Conservation (phyloP, 2,888 invertebrate genomes). For the Sthenelais limicola region DNA sequence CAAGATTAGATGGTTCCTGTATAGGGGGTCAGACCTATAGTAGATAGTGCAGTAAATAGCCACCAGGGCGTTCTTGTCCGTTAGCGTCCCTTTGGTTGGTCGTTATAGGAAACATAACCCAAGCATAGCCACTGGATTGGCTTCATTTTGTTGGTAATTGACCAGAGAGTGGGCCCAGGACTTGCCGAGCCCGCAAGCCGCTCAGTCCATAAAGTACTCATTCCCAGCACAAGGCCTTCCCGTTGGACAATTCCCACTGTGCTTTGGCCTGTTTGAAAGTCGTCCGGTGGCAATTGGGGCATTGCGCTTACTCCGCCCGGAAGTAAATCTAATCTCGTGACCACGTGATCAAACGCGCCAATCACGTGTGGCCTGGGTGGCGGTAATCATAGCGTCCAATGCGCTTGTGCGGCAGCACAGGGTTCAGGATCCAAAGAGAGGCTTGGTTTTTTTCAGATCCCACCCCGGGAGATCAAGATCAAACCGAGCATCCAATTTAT, state of each 20-base stretch:
- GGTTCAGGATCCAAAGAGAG: too few species aligned
- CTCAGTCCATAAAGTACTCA: slow-evolving; percentile 10
- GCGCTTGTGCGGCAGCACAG: too few species aligned
- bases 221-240: neutral
- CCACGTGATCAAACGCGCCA: slow-evolving; percentile 36
- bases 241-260: slow-evolving; percentile 6
- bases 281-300: slow-evolving; percentile 13
- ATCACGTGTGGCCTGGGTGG: slow-evolving; percentile 5
- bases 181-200: slow-evolving; percentile 5
- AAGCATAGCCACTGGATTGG: slow-evolving; percentile 21
- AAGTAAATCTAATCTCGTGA: slow-evolving; percentile 35
- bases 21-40: neutral
- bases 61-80: too few species aligned
- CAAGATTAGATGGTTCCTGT: neutral
- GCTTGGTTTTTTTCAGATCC: too few species aligned
- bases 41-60: neutral
- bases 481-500: too few species aligned
- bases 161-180: too few species aligned
- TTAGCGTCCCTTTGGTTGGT: too few species aligned
- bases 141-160: slow-evolving; percentile 29
- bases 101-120: slow-evolving; percentile 28
- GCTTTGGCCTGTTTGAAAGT: slow-evolving; percentile 15
- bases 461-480: too few species aligned
- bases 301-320: neutral
- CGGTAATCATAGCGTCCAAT: slow-evolving; percentile 21